A percentile compares a stretch with the other conserved stretches of the same genome.
phyloP scores from a whole-genome alignment of 2,888 invertebrate genomes.

The Dascillus cervinus region DNA sequence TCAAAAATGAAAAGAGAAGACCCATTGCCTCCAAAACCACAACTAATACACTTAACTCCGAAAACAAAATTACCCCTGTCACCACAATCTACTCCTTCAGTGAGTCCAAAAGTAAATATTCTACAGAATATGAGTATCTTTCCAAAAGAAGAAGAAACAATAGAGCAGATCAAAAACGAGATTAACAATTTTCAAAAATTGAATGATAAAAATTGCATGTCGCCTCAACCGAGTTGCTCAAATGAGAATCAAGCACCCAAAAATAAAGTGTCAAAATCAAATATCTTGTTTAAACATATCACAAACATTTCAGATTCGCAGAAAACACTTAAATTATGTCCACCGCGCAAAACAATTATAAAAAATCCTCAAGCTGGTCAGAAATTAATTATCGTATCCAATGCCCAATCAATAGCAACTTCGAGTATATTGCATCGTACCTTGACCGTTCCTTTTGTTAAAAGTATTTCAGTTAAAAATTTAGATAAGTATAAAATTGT shows the following conservation, averaged over 20 bases:
- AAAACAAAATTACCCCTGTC: constrained; percentile 18
- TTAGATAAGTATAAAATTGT: constrained; percentile 41
- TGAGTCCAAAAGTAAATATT: constrained; percentile 34
- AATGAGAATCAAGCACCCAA: constrained; percentile 31
- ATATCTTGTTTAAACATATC: constrained; percentile 25
- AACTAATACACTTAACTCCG: too few species aligned
- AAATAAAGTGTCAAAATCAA: constrained; percentile 24
- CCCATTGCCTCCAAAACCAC: too few species aligned
- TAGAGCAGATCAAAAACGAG: constrained; percentile 18
- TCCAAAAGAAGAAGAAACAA: constrained; percentile 18
- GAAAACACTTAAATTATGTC: constrained; percentile 30
- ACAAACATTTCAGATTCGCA: constrained; percentile 22
- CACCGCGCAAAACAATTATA: constrained; percentile 31
- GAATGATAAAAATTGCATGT: constrained; percentile 12
- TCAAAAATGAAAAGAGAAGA: constrained; percentile 16
- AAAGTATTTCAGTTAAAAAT: constrained; percentile 38
- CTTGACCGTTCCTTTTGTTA: constrained; percentile 36
- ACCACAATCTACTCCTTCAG: constrained; percentile 10
- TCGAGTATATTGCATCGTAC: constrained; percentile 39
- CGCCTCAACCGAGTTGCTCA: constrained; percentile 22
- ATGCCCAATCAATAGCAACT: constrained; percentile 35
- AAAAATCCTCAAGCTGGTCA: constrained; percentile 31
- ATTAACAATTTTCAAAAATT: constrained; percentile 14
- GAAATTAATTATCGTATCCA: constrained; percentile 40
- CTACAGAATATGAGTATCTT: constrained; percentile 34